phyloP scores from a whole-genome alignment of 1,140 invertebrate genomes.

The Reticulitermes speratus region DNA sequence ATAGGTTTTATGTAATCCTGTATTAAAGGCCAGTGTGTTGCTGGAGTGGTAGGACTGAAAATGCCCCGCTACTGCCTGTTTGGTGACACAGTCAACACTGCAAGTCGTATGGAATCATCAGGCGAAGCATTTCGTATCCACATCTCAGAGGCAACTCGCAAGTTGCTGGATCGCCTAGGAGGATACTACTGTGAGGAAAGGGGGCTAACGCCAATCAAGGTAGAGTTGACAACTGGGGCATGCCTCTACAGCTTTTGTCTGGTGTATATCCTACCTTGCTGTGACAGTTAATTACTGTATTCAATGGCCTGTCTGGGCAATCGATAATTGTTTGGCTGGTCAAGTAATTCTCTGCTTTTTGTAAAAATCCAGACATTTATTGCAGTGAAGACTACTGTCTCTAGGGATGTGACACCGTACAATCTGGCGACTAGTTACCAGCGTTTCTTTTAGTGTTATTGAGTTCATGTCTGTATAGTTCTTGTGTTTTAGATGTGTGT shows the following conservation, averaged over 20 bases:
- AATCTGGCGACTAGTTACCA: too few species aligned
- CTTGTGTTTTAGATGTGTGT: too few species aligned
- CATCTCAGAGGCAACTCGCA: slow-evolving; percentile 64
- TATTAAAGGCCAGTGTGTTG: slow-evolving; percentile 50
- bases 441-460: too few species aligned
- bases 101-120: slow-evolving; percentile 67
- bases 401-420: too few species aligned
- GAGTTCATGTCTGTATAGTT: too few species aligned
- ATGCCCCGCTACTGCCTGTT: slow-evolving; percentile 91
- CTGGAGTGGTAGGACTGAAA: slow-evolving; percentile 57
- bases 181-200: slow-evolving; percentile 68
- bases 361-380: too few species aligned
- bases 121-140: slow-evolving; percentile 72
- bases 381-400: too few species aligned
- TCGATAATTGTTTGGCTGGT: too few species aligned
- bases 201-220: slow-evolving; percentile 70
- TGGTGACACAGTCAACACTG: slow-evolving; percentile 86
- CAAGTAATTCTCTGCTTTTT: too few species aligned
- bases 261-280: not conserved
- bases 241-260: not conserved
- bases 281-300: not conserved
- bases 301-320: not conserved
- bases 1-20: too few species aligned
- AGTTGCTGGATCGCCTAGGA: slow-evolving; percentile 64
- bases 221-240: slow-evolving; percentile 41